Evolutionary conservation across 2,888 invertebrate species (phyloP).

Genomic region (Scaeva pyrastri): DNA sequence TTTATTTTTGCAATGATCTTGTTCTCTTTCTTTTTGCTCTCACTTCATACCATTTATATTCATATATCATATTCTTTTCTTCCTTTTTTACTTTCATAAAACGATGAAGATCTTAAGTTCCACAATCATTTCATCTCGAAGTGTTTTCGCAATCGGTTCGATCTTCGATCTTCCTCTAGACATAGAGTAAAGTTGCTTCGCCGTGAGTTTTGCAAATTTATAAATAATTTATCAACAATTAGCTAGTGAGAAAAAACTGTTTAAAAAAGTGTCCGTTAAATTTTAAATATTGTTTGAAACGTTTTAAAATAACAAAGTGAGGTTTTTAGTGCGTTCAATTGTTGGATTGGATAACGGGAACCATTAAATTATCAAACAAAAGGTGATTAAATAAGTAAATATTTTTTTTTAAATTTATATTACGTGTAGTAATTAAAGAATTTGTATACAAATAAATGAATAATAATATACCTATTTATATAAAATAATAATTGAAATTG

Average conservation of each 20-base stretch:
- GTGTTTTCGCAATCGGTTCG: conserved; percentile 43
- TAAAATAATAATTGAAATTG: too few relatives aligned
- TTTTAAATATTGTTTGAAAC: neutral
- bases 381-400: too few relatives aligned
- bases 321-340: neutral
- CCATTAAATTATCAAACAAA: neutral
- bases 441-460: too few relatives aligned
- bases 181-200: neutral
- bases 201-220: neutral
- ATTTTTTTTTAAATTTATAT: too few relatives aligned
- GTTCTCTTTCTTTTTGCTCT: neutral
- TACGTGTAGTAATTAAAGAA: too few relatives aligned
- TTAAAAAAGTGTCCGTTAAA: neutral
- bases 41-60: too few relatives aligned
- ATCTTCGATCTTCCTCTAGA: too few relatives aligned
- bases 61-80: neutral
- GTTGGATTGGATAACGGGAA: conserved; percentile 16
- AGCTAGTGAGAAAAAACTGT: neutral
- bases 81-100: conserved; percentile 52
- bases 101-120: conserved; percentile 48
- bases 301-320: neutral
- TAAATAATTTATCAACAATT: neutral
- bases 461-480: too few relatives aligned
- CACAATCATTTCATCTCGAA: conserved; percentile 64
- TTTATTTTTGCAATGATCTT: neutral